Evolutionary conservation across 2,113 vertebrate genomes (phyloP).

Genomic region (Alligator sinensis): DNA sequence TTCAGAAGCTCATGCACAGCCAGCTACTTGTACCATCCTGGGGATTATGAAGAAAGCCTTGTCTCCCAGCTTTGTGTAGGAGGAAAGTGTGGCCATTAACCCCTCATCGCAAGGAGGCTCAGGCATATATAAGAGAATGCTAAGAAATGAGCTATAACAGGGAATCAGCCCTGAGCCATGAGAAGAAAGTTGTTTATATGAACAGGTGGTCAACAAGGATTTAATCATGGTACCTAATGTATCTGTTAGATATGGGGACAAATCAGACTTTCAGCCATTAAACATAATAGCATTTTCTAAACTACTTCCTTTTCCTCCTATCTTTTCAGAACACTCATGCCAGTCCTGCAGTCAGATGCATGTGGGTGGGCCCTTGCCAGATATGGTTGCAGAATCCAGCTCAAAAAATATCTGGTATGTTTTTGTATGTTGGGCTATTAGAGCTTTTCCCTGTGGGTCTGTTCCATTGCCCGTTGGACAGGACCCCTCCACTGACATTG

Average conservation of each 20-base stretch:
- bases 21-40: background rate
- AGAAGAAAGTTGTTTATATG: background rate
- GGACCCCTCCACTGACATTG: background rate
- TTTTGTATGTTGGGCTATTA: background rate
- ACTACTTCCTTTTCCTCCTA: background rate
- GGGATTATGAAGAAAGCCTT: background rate
- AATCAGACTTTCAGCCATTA: background rate
- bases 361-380: background rate
- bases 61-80: background rate
- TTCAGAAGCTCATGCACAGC: background rate
- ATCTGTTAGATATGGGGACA: background rate
- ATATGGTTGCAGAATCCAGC: background rate
- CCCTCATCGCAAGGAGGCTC: background rate
- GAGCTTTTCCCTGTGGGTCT: background rate
- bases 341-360: background rate
- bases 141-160: background rate
- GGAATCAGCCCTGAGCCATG: background rate
- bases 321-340: background rate
- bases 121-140: background rate
- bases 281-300: background rate
- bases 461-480: background rate
- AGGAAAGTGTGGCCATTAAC: conserved; percentile 14
- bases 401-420: background rate
- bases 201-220: background rate
- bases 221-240: background rate